Base-by-base conservation (phyloP, 2,888 invertebrate genomes). In the Chromoteleia sp. region DNA sequence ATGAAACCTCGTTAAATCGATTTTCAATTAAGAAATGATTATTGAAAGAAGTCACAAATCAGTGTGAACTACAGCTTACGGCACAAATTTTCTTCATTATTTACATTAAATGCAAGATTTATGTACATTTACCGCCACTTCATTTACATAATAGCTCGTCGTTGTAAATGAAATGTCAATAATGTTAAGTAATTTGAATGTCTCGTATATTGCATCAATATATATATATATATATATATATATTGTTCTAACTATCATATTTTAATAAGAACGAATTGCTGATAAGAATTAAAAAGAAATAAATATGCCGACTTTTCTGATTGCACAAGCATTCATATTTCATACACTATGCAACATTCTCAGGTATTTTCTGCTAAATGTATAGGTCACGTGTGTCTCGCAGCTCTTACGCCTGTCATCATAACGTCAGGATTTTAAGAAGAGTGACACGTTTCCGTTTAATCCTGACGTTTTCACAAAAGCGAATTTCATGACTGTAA, bases 401-500 rank as follows among this genome's bases (percentile, higher is more conserved):
- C 43, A 70, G 25, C 48, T 70, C 58, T 70, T 70, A 58, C 52
- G 43, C 39, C 25, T 70, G 70, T 58, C 70, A 70, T 48, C 58
- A 39, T 70, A 50, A 48, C 36, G 58, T 58, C 48, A 41, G 17
- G 58, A 70, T 58, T 70, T 58, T 54, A 58, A 58, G 70, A 58
- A 70, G 43, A 70, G 39, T 48, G 70, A 70, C 58, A 45, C 45
- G 25, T 70, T 70, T 68, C 54, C 56, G 54, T 56, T 54, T 54
- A 70, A 70, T 56, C 21, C 70, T 48, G 58, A 70, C 48, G 58
- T 58, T 58, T 58, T 70, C 54, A 68, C 56, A 54, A 68, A 68
- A 68, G 50, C 56, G 33, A 45, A 68, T 68, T 68, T 43, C 45
- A 43, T 50, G 68, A 45, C 45, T 48, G n/a, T 12, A 48, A 70